Evolutionary conservation across 2,113 vertebrate species (phyloP).

Genomic region (Proteles cristata): DNA sequence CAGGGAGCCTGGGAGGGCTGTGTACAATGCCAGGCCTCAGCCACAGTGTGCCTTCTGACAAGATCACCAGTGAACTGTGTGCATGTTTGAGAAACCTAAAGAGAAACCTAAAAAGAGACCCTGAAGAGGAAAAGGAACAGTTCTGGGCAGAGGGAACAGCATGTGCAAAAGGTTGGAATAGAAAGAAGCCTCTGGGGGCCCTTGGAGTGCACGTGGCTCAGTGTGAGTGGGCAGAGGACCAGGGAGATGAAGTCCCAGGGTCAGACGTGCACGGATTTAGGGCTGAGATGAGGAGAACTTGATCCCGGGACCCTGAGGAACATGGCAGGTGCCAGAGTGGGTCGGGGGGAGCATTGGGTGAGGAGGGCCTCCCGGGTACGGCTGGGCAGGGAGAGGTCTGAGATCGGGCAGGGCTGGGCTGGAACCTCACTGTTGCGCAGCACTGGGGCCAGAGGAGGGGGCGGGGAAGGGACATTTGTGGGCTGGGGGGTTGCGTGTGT

Average conservation of each 20-base stretch:
- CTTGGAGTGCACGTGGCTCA: fast-evolving
- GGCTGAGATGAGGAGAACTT: neutral
- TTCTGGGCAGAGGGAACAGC: neutral
- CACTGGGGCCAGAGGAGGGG: neutral
- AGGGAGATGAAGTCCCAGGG: neutral
- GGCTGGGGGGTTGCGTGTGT: fast-evolving
- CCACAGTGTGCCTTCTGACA: neutral
- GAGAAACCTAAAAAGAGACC: neutral
- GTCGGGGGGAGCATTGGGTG: fast-evolving
- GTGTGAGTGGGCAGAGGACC: neutral
- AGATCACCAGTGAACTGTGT: neutral
- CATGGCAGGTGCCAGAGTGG: neutral
- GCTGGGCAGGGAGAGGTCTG: neutral
- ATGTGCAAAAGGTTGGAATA: neutral
- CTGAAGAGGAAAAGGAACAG: neutral
- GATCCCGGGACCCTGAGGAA: neutral
- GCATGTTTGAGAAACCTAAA: neutral
- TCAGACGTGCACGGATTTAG: neutral
- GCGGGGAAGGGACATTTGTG: neutral
- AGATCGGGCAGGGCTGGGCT: neutral
- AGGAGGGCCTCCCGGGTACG: neutral
- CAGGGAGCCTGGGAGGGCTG: neutral
- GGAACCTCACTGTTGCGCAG: neutral
- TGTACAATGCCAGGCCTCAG: neutral
- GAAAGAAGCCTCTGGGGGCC: neutral